These are phyloP conservation scores for Lordiphosa clarofinis DNA, from an alignment of 1,140 invertebrate species.

Conservation along the genomic window DNA sequence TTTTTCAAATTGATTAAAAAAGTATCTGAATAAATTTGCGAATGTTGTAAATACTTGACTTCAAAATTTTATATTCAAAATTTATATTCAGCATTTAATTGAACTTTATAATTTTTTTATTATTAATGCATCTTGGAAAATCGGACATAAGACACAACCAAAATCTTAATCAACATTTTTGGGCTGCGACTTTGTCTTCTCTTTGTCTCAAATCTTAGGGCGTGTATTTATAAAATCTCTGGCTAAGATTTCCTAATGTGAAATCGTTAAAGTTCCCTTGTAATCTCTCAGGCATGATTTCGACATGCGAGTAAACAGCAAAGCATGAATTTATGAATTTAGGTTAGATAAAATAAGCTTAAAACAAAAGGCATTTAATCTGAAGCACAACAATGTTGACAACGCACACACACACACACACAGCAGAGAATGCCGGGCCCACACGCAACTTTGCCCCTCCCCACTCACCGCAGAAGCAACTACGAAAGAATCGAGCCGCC, in stretches of 20 bases:
- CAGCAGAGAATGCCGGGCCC: conserved; percentile 15
- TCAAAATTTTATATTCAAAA: no score
- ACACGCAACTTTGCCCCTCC: conserved; percentile 18
- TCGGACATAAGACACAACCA: no score
- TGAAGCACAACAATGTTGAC: conserved; percentile 69
- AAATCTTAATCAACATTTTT: no score
- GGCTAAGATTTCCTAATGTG: conserved; percentile 54
- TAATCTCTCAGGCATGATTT: conserved; percentile 51
- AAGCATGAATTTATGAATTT: conserved; percentile 59
- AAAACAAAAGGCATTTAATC: conserved; percentile 70
- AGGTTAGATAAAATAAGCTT: conserved; percentile 71
- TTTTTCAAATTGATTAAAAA: no score
- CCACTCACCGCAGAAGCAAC: neutral
- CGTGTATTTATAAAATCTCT: conserved; percentile 27
- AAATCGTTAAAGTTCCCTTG: conserved; percentile 43
- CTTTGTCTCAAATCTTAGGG: no score
- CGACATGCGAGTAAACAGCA: conserved; percentile 35
- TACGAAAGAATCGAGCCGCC: neutral
- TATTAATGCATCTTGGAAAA: no score
- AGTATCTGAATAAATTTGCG: no score
- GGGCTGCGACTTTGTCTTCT: no score
- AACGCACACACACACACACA: conserved; percentile 38
- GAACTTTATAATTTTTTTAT: no score
- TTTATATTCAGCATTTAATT: no score
- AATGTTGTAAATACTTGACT: no score